Evolutionary conservation across 2,113 vertebrate genomes (phyloP).

Genomic region (Laticauda laticaudata): DNA sequence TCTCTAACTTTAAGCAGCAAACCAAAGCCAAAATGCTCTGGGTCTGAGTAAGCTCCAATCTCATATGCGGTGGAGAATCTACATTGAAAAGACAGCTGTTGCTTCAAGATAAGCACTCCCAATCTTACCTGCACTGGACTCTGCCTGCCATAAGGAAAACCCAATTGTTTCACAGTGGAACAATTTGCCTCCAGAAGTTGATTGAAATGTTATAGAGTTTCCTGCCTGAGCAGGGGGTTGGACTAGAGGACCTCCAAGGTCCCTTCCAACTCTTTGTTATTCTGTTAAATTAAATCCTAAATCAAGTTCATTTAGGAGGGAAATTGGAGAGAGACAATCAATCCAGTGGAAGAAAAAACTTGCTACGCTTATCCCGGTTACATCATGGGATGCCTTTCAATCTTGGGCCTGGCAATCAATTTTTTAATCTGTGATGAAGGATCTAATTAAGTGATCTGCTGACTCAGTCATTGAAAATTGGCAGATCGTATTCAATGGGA

Average conservation of each 20-base stretch:
- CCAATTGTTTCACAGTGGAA: not conserved
- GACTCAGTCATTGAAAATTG: not conserved
- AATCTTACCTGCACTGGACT: not conserved
- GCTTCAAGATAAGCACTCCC: not conserved
- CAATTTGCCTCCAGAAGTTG: not conserved
- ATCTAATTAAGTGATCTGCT: not conserved
- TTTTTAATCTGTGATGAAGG: not conserved
- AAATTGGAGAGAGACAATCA: not conserved
- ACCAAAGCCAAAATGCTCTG: not conserved
- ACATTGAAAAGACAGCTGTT: not conserved
- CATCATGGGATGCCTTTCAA: not conserved
- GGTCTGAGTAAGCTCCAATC: not conserved
- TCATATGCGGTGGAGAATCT: not conserved
- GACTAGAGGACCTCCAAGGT: not conserved
- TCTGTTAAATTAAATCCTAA: not conserved
- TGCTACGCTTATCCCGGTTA: not conserved
- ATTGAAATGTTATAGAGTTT: not conserved
- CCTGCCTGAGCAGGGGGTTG: not conserved
- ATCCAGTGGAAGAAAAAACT: not conserved
- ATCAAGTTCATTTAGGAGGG: not conserved
- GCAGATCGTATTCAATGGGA: not conserved
- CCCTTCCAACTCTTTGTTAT: not conserved
- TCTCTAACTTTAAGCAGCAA: not conserved
- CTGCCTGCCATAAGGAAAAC: constrained; percentile 2
- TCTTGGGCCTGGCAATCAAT: not conserved